These are phyloP conservation scores for Haliclystus octoradiatus DNA, from an alignment of 30 jellyfish, hydroid and myxozoan genomes.

Conservation along the genomic window DNA sequence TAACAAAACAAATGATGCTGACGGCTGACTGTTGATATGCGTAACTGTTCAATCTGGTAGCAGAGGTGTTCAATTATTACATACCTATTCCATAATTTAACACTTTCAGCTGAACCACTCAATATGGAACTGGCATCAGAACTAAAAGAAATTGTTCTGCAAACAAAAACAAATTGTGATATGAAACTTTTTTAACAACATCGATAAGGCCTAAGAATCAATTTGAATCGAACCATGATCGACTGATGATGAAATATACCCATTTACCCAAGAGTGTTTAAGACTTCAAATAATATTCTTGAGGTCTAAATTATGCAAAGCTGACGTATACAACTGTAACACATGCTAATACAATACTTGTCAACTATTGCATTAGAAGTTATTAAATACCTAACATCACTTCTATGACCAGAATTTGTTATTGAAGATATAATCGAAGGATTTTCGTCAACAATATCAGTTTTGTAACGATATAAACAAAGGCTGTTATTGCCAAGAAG, in stretches of 20 bases:
- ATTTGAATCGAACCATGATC: too few species aligned
- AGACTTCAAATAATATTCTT: too few species aligned
- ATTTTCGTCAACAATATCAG: slow-evolving; percentile 17
- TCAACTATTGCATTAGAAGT: not conserved
- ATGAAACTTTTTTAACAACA: too few species aligned
- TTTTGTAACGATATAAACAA: slow-evolving; percentile 44
- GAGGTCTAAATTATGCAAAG: too few species aligned
- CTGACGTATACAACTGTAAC: too few species aligned
- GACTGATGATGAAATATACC: too few species aligned
- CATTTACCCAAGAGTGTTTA: too few species aligned
- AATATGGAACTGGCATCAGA: slow-evolving; percentile 72
- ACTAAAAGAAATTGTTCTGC: slow-evolving; percentile 67
- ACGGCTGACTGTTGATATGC: too few species aligned
- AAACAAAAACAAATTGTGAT: not conserved
- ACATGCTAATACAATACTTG: too few species aligned
- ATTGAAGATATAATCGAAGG: slow-evolving; percentile 36
- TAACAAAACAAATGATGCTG: too few species aligned
- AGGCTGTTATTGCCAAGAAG: slow-evolving; percentile 52
- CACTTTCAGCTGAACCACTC: slow-evolving; percentile 86
- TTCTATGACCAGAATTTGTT: slow-evolving; percentile 65
- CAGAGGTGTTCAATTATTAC: not conserved
- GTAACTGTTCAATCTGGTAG: too few species aligned
- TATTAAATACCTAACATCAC: slow-evolving; percentile 61
- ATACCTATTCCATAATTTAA: slow-evolving; percentile 92
- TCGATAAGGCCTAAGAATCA: too few species aligned